These are phyloP conservation scores for Neolamprologus sp. DNA, from an alignment of 2,113 vertebrate genomes.

Conservation along the genomic window DNA sequence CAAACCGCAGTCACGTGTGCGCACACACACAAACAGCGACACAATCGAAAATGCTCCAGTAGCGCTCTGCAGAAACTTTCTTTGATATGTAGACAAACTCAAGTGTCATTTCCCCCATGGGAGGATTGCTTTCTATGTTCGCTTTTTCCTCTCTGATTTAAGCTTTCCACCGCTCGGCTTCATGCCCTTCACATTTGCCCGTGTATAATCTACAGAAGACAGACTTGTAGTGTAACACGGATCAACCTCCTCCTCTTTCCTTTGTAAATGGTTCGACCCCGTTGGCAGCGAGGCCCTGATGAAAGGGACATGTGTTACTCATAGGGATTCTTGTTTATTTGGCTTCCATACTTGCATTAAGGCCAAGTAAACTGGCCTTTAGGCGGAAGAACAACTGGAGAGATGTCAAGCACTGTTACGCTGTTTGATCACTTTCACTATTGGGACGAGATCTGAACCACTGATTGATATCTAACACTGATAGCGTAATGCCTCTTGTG, in stretches of 20 bases:
- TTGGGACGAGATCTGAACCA: not conserved
- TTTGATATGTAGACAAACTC: not conserved
- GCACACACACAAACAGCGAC: not conserved
- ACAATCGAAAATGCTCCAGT: not conserved
- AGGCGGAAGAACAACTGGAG: not conserved
- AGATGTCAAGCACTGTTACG: not conserved
- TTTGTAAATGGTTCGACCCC: conserved; percentile 37
- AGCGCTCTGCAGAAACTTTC: not conserved
- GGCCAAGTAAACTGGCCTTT: conserved; percentile 22
- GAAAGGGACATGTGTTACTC: conserved; percentile 72
- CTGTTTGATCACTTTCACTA: not conserved
- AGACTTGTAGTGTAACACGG: conserved; percentile 37
- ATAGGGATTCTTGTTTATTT: conserved; percentile 60
- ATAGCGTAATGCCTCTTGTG: not conserved
- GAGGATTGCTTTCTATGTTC: not conserved
- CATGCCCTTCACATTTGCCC: not conserved
- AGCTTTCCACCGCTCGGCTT: not conserved
- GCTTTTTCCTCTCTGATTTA: not conserved
- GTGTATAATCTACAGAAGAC: conserved; percentile 13
- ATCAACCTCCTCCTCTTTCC: not conserved
- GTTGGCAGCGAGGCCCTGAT: conserved; percentile 56
- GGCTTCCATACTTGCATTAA: conserved; percentile 54
- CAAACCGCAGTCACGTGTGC: not conserved
- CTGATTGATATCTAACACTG: not conserved
- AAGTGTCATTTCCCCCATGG: not conserved